Evolutionary conservation across 2,888 invertebrate species (phyloP).

Genomic region (Tethea ocularis): DNA sequence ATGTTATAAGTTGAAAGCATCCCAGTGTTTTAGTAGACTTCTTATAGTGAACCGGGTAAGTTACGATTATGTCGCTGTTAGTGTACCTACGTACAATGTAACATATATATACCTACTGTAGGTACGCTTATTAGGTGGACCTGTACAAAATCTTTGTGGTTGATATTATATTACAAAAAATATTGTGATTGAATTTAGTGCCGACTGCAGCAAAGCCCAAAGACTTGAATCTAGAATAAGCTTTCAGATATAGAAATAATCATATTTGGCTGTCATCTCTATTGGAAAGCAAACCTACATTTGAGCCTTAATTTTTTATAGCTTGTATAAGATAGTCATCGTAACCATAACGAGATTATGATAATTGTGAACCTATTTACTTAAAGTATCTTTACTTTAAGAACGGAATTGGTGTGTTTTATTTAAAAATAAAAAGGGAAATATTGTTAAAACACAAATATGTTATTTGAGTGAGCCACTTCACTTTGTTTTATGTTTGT

Average conservation of each 20-base stretch:
- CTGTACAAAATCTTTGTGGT: background rate
- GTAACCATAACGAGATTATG: too few relatives aligned
- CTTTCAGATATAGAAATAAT: too few relatives aligned
- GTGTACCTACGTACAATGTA: background rate
- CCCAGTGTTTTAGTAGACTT: slow-evolving; percentile 28
- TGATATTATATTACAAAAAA: too few relatives aligned
- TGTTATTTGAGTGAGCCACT: background rate
- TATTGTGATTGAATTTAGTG: too few relatives aligned
- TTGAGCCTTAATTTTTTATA: too few relatives aligned
- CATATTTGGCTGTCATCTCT: too few relatives aligned
- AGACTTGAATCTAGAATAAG: too few relatives aligned
- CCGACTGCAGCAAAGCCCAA: too few relatives aligned
- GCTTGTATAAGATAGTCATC: too few relatives aligned
- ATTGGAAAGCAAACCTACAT: too few relatives aligned
- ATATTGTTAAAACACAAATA: background rate
- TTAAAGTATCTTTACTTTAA: too few relatives aligned
- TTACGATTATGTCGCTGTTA: background rate
- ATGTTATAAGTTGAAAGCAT: slow-evolving; percentile 43
- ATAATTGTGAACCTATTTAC: too few relatives aligned
- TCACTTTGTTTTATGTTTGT: slow-evolving; percentile 1
- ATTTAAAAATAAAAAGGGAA: background rate
- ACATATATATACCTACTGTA: background rate
- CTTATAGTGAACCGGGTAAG: slow-evolving; percentile 14
- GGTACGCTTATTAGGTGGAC: background rate
- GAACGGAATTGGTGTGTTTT: background rate